Evolutionary conservation across 2,113 vertebrate species (phyloP), one percentile per base, ranked within the genome.

Genomic region (Microcebus griseorufus): DNA sequence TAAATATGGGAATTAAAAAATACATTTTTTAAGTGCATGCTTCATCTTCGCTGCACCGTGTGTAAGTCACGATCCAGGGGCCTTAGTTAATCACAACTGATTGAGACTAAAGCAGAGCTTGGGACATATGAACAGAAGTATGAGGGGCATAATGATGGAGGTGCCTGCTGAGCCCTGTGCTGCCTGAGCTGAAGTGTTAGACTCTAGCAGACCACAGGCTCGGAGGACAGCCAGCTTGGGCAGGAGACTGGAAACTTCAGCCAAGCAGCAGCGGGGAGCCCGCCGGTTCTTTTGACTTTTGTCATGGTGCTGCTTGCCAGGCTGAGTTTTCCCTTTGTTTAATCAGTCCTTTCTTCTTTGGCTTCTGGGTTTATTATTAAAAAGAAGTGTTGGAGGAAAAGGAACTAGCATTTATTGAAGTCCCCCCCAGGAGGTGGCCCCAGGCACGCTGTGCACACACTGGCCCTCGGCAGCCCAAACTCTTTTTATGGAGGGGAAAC

Each of bases 381-480:
- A 70, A 85, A 83, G 69, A 67, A 8, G 18, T 42, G 12, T 51
- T 91, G 18, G 69, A 76, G 48, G n/a, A 16, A 80, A 51, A 64
- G 29, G 58, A 53, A 67, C 55, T 60, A 18, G 55, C 16, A 10
- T 37, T 93, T 58, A 29, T 45, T 70, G 29, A 75, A 32, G 37
- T 34, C 25, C 37, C 73, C 20, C 42, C 51, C 10, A 16, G 51
- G 51, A 90, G 60, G 8, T 1, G 4, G 37, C 64, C 90, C 53
- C 3, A 34, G 60, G 64, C 13, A 0, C 16, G 29, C 69, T 9
- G n/a, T 29, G 34, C 29, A 18, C 27, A 32, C 2, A 0, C 22
- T 20, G 39, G 20, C 73, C 81, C 16, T 0, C 2, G 23, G 29
- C 34, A 3, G 51, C 48, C 3, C 0, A 1, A 16, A 2, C 65